Evolutionary conservation across 2,888 invertebrate species (phyloP).

Genomic region (Pollenia griseotomentosa): DNA sequence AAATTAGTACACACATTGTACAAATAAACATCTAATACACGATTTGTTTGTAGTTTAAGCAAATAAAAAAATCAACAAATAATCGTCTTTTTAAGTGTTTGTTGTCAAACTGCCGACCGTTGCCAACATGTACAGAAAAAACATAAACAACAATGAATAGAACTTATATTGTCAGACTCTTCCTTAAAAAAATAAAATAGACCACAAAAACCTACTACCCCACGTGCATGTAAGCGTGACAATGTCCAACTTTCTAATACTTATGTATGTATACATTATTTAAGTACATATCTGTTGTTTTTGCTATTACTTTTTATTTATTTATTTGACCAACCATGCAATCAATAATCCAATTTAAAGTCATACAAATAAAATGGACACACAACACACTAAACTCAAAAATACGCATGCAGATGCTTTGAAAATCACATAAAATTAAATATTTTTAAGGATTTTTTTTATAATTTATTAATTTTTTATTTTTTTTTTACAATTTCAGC

Average conservation of each 20-base stretch:
- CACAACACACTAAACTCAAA: neutral
- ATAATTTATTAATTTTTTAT: slow-evolving; percentile 10
- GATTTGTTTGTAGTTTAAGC: slow-evolving; percentile 42
- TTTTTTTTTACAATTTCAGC: slow-evolving; percentile 86
- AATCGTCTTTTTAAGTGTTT: slow-evolving; percentile 35
- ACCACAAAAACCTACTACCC: neutral
- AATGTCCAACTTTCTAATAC: slow-evolving; percentile 75
- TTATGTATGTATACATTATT: neutral
- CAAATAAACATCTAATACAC: neutral
- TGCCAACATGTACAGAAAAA: neutral
- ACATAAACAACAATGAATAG: slow-evolving; percentile 3
- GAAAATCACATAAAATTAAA: no score
- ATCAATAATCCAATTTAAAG: slow-evolving; percentile 58
- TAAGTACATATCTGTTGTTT: slow-evolving; percentile 8
- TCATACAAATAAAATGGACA: slow-evolving; percentile 41
- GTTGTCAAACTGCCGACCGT: slow-evolving; percentile 34
- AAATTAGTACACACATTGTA: no score
- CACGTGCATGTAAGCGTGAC: slow-evolving; percentile 78
- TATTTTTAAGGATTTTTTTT: neutral
- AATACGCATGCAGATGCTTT: neutral
- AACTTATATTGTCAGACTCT: slow-evolving; percentile 17
- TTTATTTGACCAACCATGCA: slow-evolving; percentile 55
- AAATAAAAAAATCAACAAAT: neutral
- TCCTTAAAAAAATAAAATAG: neutral
- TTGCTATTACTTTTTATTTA: neutral